Percentiles rank a stretch among this genome's conserved stretches.
Evolutionary conservation across 2,888 invertebrate species (phyloP).

Genomic region (Patella depressa): DNA sequence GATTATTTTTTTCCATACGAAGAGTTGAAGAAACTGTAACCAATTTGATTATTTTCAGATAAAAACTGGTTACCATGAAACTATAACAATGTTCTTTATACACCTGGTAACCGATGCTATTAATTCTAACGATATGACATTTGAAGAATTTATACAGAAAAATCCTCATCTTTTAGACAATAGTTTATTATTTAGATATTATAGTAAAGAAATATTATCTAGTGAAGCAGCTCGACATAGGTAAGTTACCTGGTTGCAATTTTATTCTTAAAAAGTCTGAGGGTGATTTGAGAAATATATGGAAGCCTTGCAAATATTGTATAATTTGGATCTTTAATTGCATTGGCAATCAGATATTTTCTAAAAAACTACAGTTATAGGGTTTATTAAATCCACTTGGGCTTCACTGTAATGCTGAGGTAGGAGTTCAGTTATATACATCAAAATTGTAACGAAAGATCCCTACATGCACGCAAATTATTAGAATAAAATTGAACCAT

Average conservation of each 20-base stretch:
- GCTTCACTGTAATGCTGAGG: no score
- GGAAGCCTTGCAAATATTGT: not conserved
- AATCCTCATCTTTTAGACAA: constrained; percentile 55
- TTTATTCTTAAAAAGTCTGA: not conserved
- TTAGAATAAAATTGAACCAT: no score
- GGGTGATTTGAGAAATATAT: not conserved
- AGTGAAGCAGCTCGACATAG: constrained; percentile 50
- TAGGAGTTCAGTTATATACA: no score
- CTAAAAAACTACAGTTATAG: no score
- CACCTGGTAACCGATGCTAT: constrained; percentile 62
- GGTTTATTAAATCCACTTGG: no score
- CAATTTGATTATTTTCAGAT: constrained; percentile 45
- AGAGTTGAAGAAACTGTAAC: no score
- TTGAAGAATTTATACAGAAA: constrained; percentile 62
- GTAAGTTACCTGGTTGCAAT: constrained; percentile 39
- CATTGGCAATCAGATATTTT: no score
- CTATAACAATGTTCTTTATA: constrained; percentile 68
- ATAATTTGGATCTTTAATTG: not conserved
- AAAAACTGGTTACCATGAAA: constrained; percentile 66
- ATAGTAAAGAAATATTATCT: constrained; percentile 51
- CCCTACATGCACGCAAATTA: no score
- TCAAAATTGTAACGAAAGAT: no score
- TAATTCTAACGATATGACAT: constrained; percentile 39
- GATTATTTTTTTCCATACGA: no score
- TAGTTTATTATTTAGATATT: constrained; percentile 54